phyloP scores from a whole-genome alignment of 2,888 invertebrate species.

The Caenorhabditis sp. region DNA sequence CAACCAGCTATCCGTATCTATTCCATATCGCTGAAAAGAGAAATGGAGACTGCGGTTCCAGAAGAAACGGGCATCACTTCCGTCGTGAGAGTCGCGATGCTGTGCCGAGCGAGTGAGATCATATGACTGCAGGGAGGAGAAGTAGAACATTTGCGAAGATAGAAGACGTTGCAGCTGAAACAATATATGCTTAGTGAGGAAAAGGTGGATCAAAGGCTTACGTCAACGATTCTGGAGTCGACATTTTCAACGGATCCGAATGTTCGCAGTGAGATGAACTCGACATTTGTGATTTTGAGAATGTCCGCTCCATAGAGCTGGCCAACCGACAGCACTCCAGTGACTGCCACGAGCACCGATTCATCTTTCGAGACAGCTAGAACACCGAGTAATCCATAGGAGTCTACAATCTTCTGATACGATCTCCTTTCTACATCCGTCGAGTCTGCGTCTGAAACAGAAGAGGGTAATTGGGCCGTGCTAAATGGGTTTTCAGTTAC shows the following conservation, averaged over 20 bases:
- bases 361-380: conserved; percentile 88
- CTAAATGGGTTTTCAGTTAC: conserved; percentile 50
- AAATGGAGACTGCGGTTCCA: conserved; percentile 98
- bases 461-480: too few relatives aligned
- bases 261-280: conserved; percentile 77
- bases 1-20: conserved; percentile 94
- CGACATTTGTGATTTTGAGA: conserved; percentile 85
- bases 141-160: conserved; percentile 99
- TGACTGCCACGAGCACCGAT: conserved; percentile 93
- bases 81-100: conserved; percentile 89
- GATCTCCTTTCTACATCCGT: conserved; percentile 92
- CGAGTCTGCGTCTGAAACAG: conserved; percentile 90
- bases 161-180: conserved; percentile 89
- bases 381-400: conserved; percentile 96
- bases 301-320: conserved; percentile 96
- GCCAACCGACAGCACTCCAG: conserved; percentile 96
- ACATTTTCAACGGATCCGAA: conserved; percentile 69
- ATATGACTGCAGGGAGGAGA: conserved; percentile 88
- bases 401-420: conserved; percentile 94
- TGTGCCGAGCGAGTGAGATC: conserved; percentile 97
- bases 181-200: background rate
- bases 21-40: conserved; percentile 93
- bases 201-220: conserved; percentile 44
- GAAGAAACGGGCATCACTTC: conserved; percentile 96
- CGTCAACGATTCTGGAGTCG: conserved; percentile 78